Evolutionary conservation across 2,113 vertebrate species (phyloP).

Genomic region (Diadophis punctatus): DNA sequence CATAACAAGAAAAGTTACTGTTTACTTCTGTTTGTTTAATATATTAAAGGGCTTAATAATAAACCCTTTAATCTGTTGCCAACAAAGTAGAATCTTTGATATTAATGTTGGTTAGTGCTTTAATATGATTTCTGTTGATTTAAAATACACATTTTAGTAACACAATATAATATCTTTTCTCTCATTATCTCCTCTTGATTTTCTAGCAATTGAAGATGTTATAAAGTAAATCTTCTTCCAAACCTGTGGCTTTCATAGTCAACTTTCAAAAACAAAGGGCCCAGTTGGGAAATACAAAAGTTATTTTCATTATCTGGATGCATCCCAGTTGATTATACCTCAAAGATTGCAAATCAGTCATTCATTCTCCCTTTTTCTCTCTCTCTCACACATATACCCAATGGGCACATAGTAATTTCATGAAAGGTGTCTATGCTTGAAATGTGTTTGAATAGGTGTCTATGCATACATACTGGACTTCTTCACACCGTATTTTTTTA

Average conservation of each 20-base stretch:
- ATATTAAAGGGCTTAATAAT: background rate
- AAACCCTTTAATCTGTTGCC: background rate
- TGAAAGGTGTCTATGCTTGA: background rate
- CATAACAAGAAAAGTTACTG: background rate
- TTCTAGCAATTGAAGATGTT: background rate
- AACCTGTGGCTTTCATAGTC: background rate
- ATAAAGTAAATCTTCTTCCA: background rate
- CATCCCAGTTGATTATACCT: background rate
- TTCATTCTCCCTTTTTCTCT: background rate
- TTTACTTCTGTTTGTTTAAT: background rate
- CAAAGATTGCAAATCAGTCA: background rate
- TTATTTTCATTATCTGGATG: background rate
- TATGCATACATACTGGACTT: background rate
- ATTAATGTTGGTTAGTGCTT: background rate
- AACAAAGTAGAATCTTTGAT: background rate
- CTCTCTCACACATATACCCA: background rate
- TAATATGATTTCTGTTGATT: background rate
- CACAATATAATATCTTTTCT: background rate
- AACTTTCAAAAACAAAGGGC: background rate
- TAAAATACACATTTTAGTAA: background rate
- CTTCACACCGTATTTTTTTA: background rate
- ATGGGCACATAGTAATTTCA: background rate
- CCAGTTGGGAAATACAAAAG: background rate
- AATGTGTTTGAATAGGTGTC: background rate
- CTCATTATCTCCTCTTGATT: background rate